Evolutionary conservation across 2,797 vertebrate species (phyloP), one percentile per base, ranked within the genome.

Genomic region (Amphiprion clarkii): DNA sequence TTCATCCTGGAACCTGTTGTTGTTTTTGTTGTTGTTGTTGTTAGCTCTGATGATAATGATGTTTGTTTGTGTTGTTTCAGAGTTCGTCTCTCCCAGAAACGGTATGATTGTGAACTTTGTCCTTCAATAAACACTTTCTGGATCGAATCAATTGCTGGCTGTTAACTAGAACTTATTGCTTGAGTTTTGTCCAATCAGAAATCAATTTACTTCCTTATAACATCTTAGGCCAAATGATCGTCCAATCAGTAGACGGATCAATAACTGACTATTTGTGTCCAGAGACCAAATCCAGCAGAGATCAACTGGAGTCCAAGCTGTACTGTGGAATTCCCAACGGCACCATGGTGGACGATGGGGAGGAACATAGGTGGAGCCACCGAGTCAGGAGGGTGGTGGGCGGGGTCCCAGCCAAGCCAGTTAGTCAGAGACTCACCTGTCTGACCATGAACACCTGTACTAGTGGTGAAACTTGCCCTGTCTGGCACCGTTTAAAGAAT

Each of bases 321-420:
- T 54, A 56, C 21, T 99, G 97, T 2, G 98, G 98, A 2, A 46
- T 96, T 56, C 87, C 86, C 62, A 94, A 94, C 48, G 16, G 31
- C 0, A 66, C 75, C 8, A 74, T 71, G 0, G 44, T 69, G 11
- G 17, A 81, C 2, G n/a, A 56, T 0, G 4, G 3, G 54, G 48
- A 88, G 81, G 61, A 88, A 73, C 79, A 90, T 9, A 39, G 2
- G 3, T 2, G 0, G 1, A 48, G 2, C 3, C 11, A 2, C 12
- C 73, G 92, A 17, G 3, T 17, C 4, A 93, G 85, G 63, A 86
- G 94, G 8, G 90, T 95, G 27, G 89, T 94, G 13, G 94, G 94
- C 14, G 94, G 94, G 31, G 0, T 76, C n/a, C 77, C 74, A 2
- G 80, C 94, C 0, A 82, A 88, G 23, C 94, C 93, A 23, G 94